Evolutionary conservation across 2,797 vertebrate genomes (phyloP).

Genomic region (Lophotriccus pileatus): DNA sequence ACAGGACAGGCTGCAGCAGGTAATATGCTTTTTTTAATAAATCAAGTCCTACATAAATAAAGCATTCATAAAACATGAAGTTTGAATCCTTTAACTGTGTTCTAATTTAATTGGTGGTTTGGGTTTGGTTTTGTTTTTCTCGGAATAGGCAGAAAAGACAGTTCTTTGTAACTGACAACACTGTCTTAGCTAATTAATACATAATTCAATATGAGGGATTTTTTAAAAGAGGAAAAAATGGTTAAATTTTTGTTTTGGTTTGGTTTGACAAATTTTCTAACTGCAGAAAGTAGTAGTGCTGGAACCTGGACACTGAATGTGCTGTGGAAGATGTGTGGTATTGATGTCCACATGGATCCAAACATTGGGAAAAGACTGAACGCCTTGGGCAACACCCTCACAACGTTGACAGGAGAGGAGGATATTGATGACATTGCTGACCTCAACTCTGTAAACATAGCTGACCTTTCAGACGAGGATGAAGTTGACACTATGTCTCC

Average conservation of each 20-base stretch:
- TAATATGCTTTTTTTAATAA: slow-evolving; percentile 36
- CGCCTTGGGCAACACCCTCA: slow-evolving; percentile 95
- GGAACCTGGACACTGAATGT: slow-evolving; percentile 99
- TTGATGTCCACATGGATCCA: slow-evolving; percentile 99
- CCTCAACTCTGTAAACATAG: slow-evolving; percentile 91
- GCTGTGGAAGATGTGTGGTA: slow-evolving; percentile 99
- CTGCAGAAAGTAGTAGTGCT: slow-evolving; percentile 93
- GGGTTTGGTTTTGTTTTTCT: not conserved
- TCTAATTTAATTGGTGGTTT: not conserved
- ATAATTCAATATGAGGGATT: fast-evolving
- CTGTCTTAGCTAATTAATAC: not conserved
- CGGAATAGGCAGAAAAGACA: not conserved
- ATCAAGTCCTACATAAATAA: not conserved
- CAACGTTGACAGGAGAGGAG: slow-evolving; percentile 95
- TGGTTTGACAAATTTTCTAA: not conserved
- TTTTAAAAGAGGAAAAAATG: not conserved
- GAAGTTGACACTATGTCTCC: slow-evolving; percentile 92
- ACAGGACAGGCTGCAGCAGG: slow-evolving; percentile 94
- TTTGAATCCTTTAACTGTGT: not conserved
- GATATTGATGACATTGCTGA: slow-evolving; percentile 93
- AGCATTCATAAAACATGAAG: not conserved
- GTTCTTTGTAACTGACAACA: not conserved
- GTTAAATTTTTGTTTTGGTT: not conserved
- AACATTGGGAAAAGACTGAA: slow-evolving; percentile 97
- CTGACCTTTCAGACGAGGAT: slow-evolving; percentile 93